These are phyloP conservation scores for Argyrosomus japonicus DNA, from an alignment of 2,113 vertebrate genomes.

Conservation along the genomic window DNA sequence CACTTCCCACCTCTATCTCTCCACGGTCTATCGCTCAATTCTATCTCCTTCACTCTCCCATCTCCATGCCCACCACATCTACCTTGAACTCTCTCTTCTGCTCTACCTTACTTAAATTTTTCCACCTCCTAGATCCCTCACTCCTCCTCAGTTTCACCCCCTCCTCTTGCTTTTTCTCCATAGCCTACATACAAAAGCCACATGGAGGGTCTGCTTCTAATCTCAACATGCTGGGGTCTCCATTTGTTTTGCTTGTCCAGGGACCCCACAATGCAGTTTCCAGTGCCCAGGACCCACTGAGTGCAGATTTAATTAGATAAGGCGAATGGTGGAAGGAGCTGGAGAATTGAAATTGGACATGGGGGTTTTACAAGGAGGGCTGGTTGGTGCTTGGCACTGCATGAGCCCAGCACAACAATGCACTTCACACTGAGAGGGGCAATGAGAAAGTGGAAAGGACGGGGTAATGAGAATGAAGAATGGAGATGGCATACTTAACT, in stretches of 20 bases:
- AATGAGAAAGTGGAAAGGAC: conserved; percentile 72
- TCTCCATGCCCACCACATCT: conserved; percentile 36
- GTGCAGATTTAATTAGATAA: conserved; percentile 86
- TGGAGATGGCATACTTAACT: conserved; percentile 77
- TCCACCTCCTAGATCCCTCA: conserved; percentile 27
- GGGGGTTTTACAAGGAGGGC: conserved; percentile 69
- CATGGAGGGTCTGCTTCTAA: conserved; percentile 84
- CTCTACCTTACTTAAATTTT: conserved; percentile 28
- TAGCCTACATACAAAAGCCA: conserved; percentile 71
- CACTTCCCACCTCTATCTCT: conserved; percentile 11
- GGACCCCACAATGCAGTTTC: conserved; percentile 78
- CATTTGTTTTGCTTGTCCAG: conserved; percentile 85
- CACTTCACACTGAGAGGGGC: conserved; percentile 70
- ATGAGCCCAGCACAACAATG: conserved; percentile 68
- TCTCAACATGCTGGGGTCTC: conserved; percentile 81
- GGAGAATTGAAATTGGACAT: conserved; percentile 84
- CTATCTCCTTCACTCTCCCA: conserved; percentile 7
- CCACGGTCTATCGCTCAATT: conserved; percentile 2
- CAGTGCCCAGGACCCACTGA: conserved; percentile 78
- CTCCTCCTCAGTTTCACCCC: conserved; percentile 35
- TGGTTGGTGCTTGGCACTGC: conserved; percentile 71
- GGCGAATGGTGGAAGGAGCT: conserved; percentile 77
- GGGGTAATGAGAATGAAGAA: conserved; percentile 56
- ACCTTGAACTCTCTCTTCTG: conserved; percentile 8
- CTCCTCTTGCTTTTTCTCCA: conserved; percentile 37